Evolutionary conservation across 2,797 vertebrate species (phyloP), one percentile per base, ranked within the genome.

Genomic region (Saguinus oedipus): DNA sequence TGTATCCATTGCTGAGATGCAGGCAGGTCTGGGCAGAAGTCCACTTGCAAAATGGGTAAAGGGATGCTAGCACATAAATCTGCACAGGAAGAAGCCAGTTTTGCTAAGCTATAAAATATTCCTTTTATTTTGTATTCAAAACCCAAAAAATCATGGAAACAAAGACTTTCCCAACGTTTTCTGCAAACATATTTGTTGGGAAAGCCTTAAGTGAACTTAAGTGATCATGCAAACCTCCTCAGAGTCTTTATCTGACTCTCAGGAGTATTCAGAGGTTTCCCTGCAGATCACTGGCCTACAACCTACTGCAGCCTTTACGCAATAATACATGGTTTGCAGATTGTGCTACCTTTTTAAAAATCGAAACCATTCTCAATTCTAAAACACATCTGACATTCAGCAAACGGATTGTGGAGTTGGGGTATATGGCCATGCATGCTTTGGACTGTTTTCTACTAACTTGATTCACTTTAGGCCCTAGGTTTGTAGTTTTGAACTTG

Each of bases 291-390:
- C 55, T 55, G 19, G 0, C 5, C 9, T 9, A 24, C 8, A 46
- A 33, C 14, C 17, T 48, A 1, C 27, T 55, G 13, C 11, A 5
- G 9, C 19, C 53, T 24, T 88, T 27, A 79, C 59, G 36, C 12
- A 94, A 75, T 36, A 24, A 75, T 36, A 27, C 3, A 15, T 59
- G 2, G 7, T 64, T 30, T 61, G 36, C 70, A 44, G 9, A 50
- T 64, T 24, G 59, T 36, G 19, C 20, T 79, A 10, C 8, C n/a
- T 78, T 36, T 83, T 83, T 86, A 33, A 64, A 61, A 93, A 93
- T 4, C 12, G 57, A n/a, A 81, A 95, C 79, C 68, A 14, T 82
- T 91, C 26, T 81, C 30, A 96, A 70, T 93, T 85, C 50, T 92
- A 33, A 92, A 81, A 84, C 5, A 72, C 11, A 57, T 55, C 76